Base-by-base conservation (phyloP, 2,113 vertebrate species). In the Plectropomus leopardus region DNA sequence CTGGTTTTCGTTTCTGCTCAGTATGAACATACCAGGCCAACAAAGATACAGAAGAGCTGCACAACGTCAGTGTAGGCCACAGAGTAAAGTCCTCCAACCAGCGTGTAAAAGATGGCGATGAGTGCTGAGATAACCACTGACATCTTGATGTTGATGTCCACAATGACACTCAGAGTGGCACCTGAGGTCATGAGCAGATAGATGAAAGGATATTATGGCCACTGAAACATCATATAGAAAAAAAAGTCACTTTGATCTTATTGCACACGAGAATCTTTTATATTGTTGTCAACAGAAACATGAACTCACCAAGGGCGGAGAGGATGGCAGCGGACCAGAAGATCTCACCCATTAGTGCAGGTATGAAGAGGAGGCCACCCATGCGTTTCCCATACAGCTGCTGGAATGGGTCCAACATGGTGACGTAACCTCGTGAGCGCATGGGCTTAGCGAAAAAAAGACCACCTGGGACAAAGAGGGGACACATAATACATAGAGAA, bases 281-380 rank as follows among this genome's bases (percentile, higher is more conserved):
- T 72, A 69, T 48, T 34, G 8, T 8, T 15, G 4, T 19, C 15
- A 6, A 11, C 7, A 16, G 14, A 24, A 11, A 11, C 8, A 7
- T 69, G 21, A 65, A 83, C 95, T 95, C 93, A 99, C 98, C 98
- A 68, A 99, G 95, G 45, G 98, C 98, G 19, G 97, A 98, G 74
- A 99, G 96, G 85, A 99, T 98, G 83, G 98, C 98, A 26, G 97
- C 98, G 1, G 98, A 99, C 98, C 98, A 99, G 94, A 99, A 99
- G 93, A 99, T 99, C 90, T 99, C 98, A 26, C 98, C 98, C 98
- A 99, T 98, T 47, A 99, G 94, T 0, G 98, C 98, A 30, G 98
- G 98, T 93, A 99, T 97, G 89, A 99, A 99, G 5, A 99, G 94
- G 48, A 99, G 95, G 2, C 98, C 98, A 2, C 98, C 98, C 98